phyloP scores from a whole-genome alignment of 2,888 invertebrate species.

The Nudaria mundana region DNA sequence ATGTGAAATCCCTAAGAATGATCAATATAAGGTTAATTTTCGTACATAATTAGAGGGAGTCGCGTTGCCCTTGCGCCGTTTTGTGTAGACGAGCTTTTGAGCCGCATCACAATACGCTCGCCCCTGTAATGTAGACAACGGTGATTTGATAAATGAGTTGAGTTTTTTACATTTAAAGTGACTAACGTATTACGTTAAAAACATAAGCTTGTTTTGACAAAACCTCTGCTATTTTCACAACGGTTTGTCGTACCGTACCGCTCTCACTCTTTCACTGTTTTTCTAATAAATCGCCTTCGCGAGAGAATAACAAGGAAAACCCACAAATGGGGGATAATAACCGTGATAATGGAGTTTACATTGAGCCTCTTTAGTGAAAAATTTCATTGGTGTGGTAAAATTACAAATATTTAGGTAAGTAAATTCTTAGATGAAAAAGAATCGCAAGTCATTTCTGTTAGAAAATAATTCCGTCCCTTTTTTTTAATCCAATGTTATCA shows the following conservation, averaged over 20 bases:
- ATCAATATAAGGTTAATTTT: slow-evolving; percentile 48
- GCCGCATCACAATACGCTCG: slow-evolving; percentile 63
- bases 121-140: slow-evolving; percentile 67
- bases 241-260: slow-evolving; percentile 31
- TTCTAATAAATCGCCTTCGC: slow-evolving; percentile 32
- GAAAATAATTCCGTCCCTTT: no score
- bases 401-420: slow-evolving; percentile 4
- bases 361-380: slow-evolving; percentile 23
- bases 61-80: slow-evolving; percentile 42
- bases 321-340: slow-evolving; percentile 24
- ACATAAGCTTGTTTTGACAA: slow-evolving; percentile 53
- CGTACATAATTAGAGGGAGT: slow-evolving; percentile 38
- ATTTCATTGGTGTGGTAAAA: slow-evolving; percentile 15
- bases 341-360: slow-evolving; percentile 28
- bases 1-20: slow-evolving; percentile 27
- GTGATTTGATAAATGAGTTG: slow-evolving; percentile 72
- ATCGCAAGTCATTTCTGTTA: no score
- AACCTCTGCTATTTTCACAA: slow-evolving; percentile 48
- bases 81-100: slow-evolving; percentile 65
- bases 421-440: not conserved
- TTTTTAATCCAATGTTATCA: no score
- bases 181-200: slow-evolving; percentile 51
- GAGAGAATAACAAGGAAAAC: slow-evolving; percentile 31
- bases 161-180: slow-evolving; percentile 64
- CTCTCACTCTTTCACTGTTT: slow-evolving; percentile 25